Evolutionary conservation across 1,140 invertebrate genomes (phyloP).

Genomic region (Semibalanus balanoides): DNA sequence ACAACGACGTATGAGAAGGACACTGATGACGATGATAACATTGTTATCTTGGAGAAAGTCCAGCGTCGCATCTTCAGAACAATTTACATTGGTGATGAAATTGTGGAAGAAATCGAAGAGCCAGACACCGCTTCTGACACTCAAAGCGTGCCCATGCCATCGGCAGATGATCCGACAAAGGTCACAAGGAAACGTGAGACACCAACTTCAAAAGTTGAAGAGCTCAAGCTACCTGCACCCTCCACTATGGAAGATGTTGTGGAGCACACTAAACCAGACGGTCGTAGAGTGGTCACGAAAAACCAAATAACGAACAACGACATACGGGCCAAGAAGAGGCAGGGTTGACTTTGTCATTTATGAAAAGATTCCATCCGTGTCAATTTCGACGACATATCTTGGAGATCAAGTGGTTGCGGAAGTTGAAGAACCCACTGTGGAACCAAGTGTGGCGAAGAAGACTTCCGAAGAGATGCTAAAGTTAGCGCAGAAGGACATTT

Average conservation of each 20-base stretch:
- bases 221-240: background rate
- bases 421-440: background rate
- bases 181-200: background rate
- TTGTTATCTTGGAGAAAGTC: background rate
- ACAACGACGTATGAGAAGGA: background rate
- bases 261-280: background rate
- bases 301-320: background rate
- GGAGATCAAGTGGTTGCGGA: background rate
- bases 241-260: background rate
- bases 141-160: background rate
- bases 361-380: background rate
- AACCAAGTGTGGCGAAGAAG: background rate
- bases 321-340: background rate
- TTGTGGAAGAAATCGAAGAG: background rate
- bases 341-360: background rate
- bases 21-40: background rate
- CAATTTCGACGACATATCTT: background rate
- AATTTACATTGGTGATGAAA: background rate
- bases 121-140: background rate
- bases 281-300: background rate
- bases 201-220: background rate
- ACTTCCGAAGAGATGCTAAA: background rate
- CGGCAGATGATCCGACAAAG: background rate
- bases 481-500: background rate
- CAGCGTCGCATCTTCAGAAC: background rate